Conservation (phyloP, 2,888 invertebrate genomes). For the Syrphus vitripennis region DNA sequence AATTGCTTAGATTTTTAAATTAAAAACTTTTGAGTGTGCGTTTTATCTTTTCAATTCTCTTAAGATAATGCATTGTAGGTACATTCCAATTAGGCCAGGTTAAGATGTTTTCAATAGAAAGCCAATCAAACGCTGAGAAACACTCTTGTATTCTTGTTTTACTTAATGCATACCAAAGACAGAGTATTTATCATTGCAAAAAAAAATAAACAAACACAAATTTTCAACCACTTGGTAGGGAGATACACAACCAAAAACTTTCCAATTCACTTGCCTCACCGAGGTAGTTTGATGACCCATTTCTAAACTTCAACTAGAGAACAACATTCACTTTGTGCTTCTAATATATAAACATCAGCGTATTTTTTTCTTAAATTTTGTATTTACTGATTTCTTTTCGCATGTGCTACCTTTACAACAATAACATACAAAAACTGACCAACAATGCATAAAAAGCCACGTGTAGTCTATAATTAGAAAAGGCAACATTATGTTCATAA, state of each 20-base stretch:
- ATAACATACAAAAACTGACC: neutral
- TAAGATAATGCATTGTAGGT: slow-evolving; percentile 14
- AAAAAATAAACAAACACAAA: slow-evolving; percentile 20
- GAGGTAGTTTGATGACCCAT: slow-evolving; percentile 36
- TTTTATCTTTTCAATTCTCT: neutral
- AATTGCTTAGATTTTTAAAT: slow-evolving; percentile 36
- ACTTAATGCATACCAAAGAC: slow-evolving; percentile 1
- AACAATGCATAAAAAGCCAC: slow-evolving; percentile 29
- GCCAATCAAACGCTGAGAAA: slow-evolving; percentile 5
- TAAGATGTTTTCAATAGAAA: slow-evolving; percentile 25
- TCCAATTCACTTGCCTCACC: slow-evolving; percentile 39
- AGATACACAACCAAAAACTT: slow-evolving; percentile 38
- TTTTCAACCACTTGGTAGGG: neutral
- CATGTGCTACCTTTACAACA: neutral
- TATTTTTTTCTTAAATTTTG: neutral
- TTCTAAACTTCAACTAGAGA: slow-evolving; percentile 30
- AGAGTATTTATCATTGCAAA: neutral
- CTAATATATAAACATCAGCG: neutral
- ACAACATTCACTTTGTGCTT: slow-evolving; percentile 49
- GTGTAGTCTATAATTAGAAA: slow-evolving; percentile 54
- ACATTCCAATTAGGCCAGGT: slow-evolving; percentile 4
- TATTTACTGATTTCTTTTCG: slow-evolving; percentile 3
- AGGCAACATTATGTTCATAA: neutral
- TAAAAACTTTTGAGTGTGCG: neutral
- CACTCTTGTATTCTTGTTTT: neutral